Conservation (phyloP, 1,140 invertebrate genomes). For the Cydia fagiglandana region DNA sequence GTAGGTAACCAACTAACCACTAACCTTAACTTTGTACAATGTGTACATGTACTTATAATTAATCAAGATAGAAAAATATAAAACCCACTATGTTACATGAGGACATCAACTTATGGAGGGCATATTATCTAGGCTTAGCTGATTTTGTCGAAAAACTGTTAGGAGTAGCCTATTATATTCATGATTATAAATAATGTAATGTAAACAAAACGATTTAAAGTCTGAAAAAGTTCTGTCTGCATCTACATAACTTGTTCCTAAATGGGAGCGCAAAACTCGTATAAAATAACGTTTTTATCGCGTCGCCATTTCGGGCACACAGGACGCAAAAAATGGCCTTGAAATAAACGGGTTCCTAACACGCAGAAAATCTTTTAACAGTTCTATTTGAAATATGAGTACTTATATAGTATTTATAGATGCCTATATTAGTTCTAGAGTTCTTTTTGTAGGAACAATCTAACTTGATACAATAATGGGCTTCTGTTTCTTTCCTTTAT, state of each 20-base stretch:
- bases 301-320: not conserved
- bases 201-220: not conserved
- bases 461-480: no score
- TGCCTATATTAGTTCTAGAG: no score
- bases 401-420: no score
- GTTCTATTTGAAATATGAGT: not conserved
- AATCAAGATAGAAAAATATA: no score
- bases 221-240: conserved; percentile 8
- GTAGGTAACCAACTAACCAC: no score
- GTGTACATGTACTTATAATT: no score
- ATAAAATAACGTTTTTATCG: conserved; percentile 8
- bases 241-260: conserved; percentile 3
- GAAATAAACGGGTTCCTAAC: conserved; percentile 12
- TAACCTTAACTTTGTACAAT: no score
- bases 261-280: not conserved
- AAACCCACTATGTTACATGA: no score
- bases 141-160: not conserved
- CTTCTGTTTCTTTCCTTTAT: no score
- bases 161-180: not conserved
- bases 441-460: no score
- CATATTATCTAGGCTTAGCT: not conserved
- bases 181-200: not conserved
- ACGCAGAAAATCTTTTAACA: not conserved
- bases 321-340: conserved; percentile 10
- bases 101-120: no score